Conservation (phyloP, 1,140 invertebrate genomes). For the Dreissena rostriformis region DNA sequence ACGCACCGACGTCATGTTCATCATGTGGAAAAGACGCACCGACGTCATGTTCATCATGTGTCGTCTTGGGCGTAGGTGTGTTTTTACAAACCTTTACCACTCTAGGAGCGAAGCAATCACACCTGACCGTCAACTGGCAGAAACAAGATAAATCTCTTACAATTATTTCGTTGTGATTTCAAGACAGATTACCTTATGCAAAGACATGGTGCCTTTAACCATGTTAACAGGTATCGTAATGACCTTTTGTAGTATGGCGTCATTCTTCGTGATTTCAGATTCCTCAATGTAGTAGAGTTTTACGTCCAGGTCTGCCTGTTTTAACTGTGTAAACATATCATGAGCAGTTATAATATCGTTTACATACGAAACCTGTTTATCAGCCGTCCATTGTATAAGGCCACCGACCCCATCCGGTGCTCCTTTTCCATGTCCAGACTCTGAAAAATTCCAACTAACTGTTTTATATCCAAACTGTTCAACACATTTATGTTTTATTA, state of each 20-base stretch:
- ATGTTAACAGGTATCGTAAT: neutral
- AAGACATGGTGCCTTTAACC: constrained; percentile 8
- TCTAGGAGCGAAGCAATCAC: neutral
- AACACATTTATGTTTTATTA: neutral
- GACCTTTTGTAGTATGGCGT: neutral
- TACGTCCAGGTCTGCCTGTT: neutral
- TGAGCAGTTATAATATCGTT: neutral
- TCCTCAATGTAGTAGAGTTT: constrained; percentile 12
- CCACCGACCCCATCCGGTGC: constrained; percentile 4
- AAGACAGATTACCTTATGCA: neutral
- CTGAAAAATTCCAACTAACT: constrained; percentile 3
- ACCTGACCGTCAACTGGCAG: neutral
- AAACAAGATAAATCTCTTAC: constrained; percentile 13
- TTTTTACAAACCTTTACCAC: neutral
- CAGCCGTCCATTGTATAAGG: neutral
- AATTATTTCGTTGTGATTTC: neutral
- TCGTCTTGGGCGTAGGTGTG: neutral
- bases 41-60: neutral
- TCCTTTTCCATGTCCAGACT: neutral
- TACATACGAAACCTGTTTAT: neutral
- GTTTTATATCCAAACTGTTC: constrained; percentile 6
- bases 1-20: too few relatives aligned
- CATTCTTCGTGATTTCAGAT: neutral
- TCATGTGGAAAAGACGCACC: neutral
- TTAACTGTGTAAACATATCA: neutral